Evolutionary conservation across 2,888 invertebrate species (phyloP), one percentile per base, ranked within the genome.

Genomic region (Ectemnius continuus): DNA sequence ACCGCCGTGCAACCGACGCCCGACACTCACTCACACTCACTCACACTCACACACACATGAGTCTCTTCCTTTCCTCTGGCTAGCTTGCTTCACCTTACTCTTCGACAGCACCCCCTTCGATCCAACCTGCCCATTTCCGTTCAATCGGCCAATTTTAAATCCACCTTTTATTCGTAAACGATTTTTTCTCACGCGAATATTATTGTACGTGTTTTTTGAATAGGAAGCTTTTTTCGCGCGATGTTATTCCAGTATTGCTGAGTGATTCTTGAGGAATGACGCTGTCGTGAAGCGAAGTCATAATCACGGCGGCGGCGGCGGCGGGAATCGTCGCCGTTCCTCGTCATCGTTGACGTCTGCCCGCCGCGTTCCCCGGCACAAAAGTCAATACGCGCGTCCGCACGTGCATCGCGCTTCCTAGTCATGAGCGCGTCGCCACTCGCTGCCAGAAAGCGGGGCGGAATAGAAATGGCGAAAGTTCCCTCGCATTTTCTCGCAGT

Each of bases 1-100:
- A 36, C 36, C 8, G 36, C 36, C 86, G 87, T 89, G 88, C 88
- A 87, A 84, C 88, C 72, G 75, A 70, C 52, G 79, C 64, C 61
- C 78, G 71, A 20, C 75, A 71, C 60, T 76, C 74, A 23, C 69
- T 57, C 48, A 68, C 60, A 48, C 67, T 62, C 8, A 48, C 47
- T 48, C 59, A 47, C 14, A 52, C 45, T 48, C 48, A 57, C 59
- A 47, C 14, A 52, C 45, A 58, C 48, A 63, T 70, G 47, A 73
- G 74, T 46, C 70, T 71, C 70, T 71, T 68, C 62, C 71, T 63
- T 75, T 74, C 18, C 58, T 67, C 48, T 47, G 4, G 14, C 48
- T 14, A n/a, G 2, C 48, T 52, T 52, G n/a, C 52, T 16, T 52
- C 52, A 52, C 52, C 52, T 36, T 36, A 36, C 36, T 36, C 36